A percentile compares a stretch with the other conserved stretches of the same genome.
Evolutionary conservation across 2,888 invertebrate species (phyloP).

Genomic region (Metacarcinus magister): DNA sequence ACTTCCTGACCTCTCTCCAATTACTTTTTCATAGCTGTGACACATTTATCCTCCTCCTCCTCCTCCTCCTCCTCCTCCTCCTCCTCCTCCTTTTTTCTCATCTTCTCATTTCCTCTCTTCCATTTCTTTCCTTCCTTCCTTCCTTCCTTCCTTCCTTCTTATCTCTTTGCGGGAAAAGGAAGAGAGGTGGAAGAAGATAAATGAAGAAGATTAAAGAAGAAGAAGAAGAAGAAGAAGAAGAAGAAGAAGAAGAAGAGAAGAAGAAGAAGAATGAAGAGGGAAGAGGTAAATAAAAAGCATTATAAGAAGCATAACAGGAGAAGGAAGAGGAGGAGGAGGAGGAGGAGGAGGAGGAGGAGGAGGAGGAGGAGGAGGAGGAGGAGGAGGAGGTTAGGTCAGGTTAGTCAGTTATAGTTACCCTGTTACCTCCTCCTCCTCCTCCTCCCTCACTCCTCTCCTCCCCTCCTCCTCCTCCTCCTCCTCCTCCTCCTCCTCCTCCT

Average conservation of each 20-base stretch:
- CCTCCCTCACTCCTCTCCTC: no score
- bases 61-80: no score
- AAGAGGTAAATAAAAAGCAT: background rate
- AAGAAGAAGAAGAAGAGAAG: background rate
- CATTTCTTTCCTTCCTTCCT: background rate
- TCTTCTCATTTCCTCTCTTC: no score
- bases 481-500: no score
- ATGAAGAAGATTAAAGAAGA: no score
- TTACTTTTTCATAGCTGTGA: no score
- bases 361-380: background rate
- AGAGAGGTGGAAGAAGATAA: slow-evolving; percentile 27
- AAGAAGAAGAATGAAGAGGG: no score
- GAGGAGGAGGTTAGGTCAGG: no score
- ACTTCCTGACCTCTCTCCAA: background rate
- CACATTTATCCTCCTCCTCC: no score
- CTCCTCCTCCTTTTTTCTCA: background rate
- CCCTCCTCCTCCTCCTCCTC: no score
- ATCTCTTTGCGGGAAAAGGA: background rate
- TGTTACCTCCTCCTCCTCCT: no score
- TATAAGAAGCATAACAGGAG: background rate
- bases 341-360: background rate
- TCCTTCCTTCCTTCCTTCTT: background rate
- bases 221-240: background rate
- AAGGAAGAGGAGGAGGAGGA: background rate
- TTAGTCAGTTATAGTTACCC: no score